Conservation (phyloP, 2,888 invertebrate genomes). For the Morinoia aosen region DNA sequence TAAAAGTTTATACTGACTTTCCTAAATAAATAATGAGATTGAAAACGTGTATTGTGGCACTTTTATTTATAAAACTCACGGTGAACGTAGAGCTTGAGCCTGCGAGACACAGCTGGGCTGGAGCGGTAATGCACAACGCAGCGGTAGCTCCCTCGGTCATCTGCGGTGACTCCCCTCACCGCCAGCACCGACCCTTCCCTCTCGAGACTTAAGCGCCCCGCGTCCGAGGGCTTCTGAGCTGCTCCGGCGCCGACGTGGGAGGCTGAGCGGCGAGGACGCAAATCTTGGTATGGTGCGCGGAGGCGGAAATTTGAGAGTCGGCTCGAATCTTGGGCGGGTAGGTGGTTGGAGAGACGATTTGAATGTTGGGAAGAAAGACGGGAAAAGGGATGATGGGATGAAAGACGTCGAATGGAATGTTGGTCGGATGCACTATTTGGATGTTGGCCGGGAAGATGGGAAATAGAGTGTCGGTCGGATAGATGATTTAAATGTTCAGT, state of each 20-base stretch:
- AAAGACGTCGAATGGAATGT: too few species aligned
- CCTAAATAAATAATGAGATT: too few species aligned
- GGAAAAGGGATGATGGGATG: too few species aligned
- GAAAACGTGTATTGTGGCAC: too few species aligned
- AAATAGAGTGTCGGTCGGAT: neutral
- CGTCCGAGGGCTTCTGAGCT: neutral
- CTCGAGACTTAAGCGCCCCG: conserved; percentile 16
- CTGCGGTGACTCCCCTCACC: conserved; percentile 42
- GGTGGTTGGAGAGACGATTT: neutral
- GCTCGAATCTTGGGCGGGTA: neutral
- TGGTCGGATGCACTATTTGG: too few species aligned
- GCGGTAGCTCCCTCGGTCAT: conserved; percentile 59
- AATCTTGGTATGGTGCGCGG: neutral
- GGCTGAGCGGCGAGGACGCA: neutral
- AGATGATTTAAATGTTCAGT: neutral
- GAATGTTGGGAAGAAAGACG: too few species aligned
- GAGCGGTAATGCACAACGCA: conserved; percentile 61
- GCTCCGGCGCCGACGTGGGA: neutral
- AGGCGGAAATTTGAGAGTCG: neutral
- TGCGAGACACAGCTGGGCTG: conserved; percentile 29
- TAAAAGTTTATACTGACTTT: too few species aligned
- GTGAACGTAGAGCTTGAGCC: conserved; percentile 40
- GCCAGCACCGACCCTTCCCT: conserved; percentile 57
- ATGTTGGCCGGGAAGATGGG: neutral
- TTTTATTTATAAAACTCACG: conserved; percentile 37